Evolutionary conservation across 1,140 invertebrate genomes (phyloP).

Genomic region (Pectinophora gossypiella): DNA sequence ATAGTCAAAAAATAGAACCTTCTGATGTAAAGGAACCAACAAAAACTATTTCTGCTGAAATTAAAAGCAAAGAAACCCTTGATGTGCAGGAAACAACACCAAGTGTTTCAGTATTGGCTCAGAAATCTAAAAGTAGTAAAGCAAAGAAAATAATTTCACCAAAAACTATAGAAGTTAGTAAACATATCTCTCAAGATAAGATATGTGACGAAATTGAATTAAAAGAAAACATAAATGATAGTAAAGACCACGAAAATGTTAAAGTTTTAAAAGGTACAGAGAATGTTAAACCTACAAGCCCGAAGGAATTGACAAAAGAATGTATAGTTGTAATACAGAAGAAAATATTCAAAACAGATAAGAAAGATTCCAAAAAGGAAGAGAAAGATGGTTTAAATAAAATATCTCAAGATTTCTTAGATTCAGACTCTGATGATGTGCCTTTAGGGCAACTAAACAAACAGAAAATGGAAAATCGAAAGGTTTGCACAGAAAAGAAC

Average conservation of each 20-base stretch:
- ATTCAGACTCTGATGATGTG: constrained; percentile 56
- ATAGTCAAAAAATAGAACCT: constrained; percentile 4
- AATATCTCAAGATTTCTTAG: constrained; percentile 31
- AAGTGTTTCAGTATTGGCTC: neutral
- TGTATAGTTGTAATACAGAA: constrained; percentile 59
- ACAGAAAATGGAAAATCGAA: constrained; percentile 13
- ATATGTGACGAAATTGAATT: no score
- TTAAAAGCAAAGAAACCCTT: neutral
- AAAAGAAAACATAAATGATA: constrained; percentile 3
- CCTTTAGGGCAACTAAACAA: constrained; percentile 42
- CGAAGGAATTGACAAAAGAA: constrained; percentile 54
- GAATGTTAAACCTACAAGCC: constrained; percentile 31
- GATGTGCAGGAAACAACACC: neutral
- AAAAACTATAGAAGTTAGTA: neutral
- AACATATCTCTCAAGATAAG: neutral
- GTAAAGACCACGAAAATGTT: constrained; percentile 7
- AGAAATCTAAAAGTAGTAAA: neutral
- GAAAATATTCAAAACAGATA: constrained; percentile 44
- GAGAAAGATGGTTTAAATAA: constrained; percentile 7
- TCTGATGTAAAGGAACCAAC: neutral
- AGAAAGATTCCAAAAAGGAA: constrained; percentile 19
- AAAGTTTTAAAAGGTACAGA: neutral
- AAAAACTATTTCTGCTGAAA: neutral
- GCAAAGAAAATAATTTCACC: neutral
- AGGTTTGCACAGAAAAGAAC: neutral